Evolutionary conservation across 2,113 vertebrate genomes (phyloP), one percentile per base, ranked within the genome.

Genomic region (Crotalus viridis): DNA sequence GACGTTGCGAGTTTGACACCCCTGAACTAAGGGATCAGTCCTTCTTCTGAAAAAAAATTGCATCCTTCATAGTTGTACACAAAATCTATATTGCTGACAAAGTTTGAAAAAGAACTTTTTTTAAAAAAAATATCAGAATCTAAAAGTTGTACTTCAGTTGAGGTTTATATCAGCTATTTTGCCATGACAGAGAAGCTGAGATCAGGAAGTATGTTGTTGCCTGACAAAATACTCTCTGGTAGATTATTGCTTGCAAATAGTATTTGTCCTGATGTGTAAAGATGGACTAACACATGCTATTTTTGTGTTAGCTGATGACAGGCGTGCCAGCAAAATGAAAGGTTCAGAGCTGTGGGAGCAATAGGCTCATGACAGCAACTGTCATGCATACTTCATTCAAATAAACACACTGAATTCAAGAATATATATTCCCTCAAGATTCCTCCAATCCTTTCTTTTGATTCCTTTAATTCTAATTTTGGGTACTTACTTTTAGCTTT

Each of bases 381-480:
- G 96, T 92, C 95, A 95, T 1, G 0, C 85, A 87, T 90, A 93
- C 88, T 96, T 96, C 59, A 21, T 94, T 95, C 92, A 4, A 10
- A 87, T 86, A 90, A 91, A 86, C 89, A 89, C 85, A 64, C 61
- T 46, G 90, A 95, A 95, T 95, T 96, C 96, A 96, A 96, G 96
- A 91, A 92, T 91, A 91, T 86, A 10, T 91, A 43, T 64, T 95
- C 96, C 94, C 93, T 94, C 94, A 96, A 95, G 95, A 95, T 94
- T 95, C 92, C 95, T 96, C 94, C 54, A 89, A 54, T 89, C 46
- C 52, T 92, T 88, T 57, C 48, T 51, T 92, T 33, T 74, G 51
- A 56, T 85, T 95, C 28, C 69, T 81, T 81, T 95, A 55, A 91
- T 93, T 54, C 12, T 56, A 46, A 56, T 39, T 89, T 89, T 88